A percentile compares a stretch with the other conserved stretches of the same genome.
These are phyloP conservation scores for Drosophila sproati DNA, from an alignment of 1,140 invertebrate genomes.

Conservation along the genomic window DNA sequence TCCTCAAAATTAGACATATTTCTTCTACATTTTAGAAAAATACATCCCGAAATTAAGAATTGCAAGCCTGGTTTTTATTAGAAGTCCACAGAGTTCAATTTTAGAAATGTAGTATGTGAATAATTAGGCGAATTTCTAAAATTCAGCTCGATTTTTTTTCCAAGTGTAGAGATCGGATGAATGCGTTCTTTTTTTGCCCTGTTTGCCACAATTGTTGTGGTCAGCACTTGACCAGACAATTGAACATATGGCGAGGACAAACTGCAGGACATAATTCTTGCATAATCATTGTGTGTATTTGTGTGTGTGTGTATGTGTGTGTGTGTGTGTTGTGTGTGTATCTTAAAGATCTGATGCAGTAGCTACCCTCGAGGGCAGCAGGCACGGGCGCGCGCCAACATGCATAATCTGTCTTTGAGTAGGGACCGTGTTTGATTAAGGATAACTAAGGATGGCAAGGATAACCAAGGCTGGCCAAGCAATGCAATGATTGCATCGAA, in stretches of 20 bases:
- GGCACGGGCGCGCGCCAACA: slow-evolving; percentile 47
- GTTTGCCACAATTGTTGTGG: slow-evolving; percentile 43
- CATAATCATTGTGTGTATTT: slow-evolving; percentile 45
- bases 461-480: background rate
- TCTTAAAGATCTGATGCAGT: slow-evolving; percentile 50
- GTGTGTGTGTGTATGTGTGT: slow-evolving; percentile 5
- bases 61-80: no score
- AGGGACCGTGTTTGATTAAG: slow-evolving; percentile 52
- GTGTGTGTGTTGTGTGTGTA: slow-evolving; percentile 27
- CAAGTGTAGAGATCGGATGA: no score
- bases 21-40: no score
- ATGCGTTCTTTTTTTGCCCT: background rate
- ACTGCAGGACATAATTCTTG: slow-evolving; percentile 36
- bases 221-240: slow-evolving; percentile 55
- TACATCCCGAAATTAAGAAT: no score
- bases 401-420: slow-evolving; percentile 67
- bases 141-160: no score
- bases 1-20: no score
- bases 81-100: no score
- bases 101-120: background rate
- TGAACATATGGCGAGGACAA: slow-evolving; percentile 42
- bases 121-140: no score
- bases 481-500: slow-evolving; percentile 51
- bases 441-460: slow-evolving; percentile 13
- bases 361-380: background rate